A percentile compares a stretch with the other conserved stretches of the same genome.
phyloP scores from a whole-genome alignment of 1,140 invertebrate genomes.

The Drosophila parvula region DNA sequence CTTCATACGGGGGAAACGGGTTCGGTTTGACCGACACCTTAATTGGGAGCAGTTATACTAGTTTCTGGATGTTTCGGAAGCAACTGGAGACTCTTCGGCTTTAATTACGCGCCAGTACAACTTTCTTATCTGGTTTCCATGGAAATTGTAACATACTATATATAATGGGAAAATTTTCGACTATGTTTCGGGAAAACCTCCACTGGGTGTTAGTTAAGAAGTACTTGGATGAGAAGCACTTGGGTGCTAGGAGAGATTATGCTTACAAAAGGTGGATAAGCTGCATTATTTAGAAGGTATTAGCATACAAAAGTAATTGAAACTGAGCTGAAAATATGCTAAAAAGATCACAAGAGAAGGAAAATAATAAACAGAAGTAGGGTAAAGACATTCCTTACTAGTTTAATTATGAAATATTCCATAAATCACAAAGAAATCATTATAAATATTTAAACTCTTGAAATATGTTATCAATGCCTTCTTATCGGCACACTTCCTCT shows the following conservation, averaged over 20 bases:
- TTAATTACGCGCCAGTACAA: slow-evolving; percentile 63
- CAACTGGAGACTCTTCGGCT: slow-evolving; percentile 33
- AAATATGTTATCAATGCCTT: too few relatives aligned
- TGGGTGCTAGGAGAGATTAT: neutral
- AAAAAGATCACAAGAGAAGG: neutral
- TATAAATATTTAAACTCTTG: too few relatives aligned
- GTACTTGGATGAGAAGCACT: neutral
- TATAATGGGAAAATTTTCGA: slow-evolving; percentile 29
- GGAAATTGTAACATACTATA: slow-evolving; percentile 37
- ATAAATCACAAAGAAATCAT: too few relatives aligned
- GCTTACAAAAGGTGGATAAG: neutral
- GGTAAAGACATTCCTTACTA: neutral
- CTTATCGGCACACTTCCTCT: too few relatives aligned
- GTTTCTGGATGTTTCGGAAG: slow-evolving; percentile 74
- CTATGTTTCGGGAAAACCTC: slow-evolving; percentile 3
- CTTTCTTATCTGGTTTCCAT: slow-evolving; percentile 65
- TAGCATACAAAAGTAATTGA: slow-evolving; percentile 1
- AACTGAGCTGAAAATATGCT: neutral
- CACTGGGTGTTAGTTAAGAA: slow-evolving; percentile 7
- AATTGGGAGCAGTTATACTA: slow-evolving; percentile 74
- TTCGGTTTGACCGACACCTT: slow-evolving; percentile 74
- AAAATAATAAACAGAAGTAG: neutral
- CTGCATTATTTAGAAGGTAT: neutral
- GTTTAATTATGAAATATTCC: neutral
- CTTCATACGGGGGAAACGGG: slow-evolving; percentile 54